Base-by-base conservation (phyloP, 2,888 invertebrate species). In the Euplagia quadripunctaria region DNA sequence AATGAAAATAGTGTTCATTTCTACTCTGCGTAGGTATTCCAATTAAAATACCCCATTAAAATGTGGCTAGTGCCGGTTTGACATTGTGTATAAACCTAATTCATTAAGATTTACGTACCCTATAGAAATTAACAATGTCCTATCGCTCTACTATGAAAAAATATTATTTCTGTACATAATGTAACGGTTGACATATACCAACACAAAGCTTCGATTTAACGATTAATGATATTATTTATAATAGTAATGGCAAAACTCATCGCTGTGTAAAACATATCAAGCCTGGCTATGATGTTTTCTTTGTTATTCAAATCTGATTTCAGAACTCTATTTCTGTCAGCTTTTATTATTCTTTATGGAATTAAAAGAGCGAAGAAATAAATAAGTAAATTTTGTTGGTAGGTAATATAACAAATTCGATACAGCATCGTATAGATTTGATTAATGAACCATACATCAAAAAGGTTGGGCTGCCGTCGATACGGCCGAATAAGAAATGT, bases 401-500 rank as follows among this genome's bases (percentile, higher is more conserved):
- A n/a, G 51, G 17, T 20, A 66, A 67, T 67, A 67, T 68, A 42
- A 12, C 42, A 55, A 43, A 42, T 68, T 68, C 68, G 55, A 68
- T 7, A 55, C n/a, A 52, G 55, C 31, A 87, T 86, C 84, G 86
- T 82, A 78, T 84, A 84, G 85, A 82, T 85, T 89, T 87, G 87
- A 91, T 89, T 88, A 90, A 90, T 87, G 89, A 87, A 86, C 83
- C 85, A 86, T 84, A 92, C 93, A 91, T 94, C 93, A 95, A 94
- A 94, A 93, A 86, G 88, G 79, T 81, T 80, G 82, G 88, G 79
- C 79, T 80, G 82, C 89, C 90, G 91, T 92, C 92, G 94, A 93
- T 93, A 90, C 92, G 92, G 88, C 82, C 88, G 92, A 91, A 88
- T 91, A 91, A 91, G 90, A 90, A 90, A 89, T 88, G 89, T 86